phyloP scores from a whole-genome alignment of 2,113 vertebrate genomes.

The Lethenteron reissneri region DNA sequence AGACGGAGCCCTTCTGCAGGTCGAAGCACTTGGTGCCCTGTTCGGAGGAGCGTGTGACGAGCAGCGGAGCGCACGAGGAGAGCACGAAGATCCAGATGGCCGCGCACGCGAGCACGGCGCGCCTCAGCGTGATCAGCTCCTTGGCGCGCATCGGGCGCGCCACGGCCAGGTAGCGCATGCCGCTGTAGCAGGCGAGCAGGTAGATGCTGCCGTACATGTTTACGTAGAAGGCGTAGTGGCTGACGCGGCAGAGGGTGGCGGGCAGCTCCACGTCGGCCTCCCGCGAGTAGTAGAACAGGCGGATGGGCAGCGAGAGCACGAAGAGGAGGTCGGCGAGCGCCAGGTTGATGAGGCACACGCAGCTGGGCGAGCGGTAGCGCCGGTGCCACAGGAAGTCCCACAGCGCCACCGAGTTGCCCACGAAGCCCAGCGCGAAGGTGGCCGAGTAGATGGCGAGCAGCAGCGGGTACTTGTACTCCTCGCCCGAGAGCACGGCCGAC shows the following conservation, averaged over 20 bases:
- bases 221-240: conserved; percentile 29
- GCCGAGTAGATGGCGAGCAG: conserved; percentile 23
- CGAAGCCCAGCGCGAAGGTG: conserved; percentile 23
- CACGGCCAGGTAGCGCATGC: conserved; percentile 28
- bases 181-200: conserved; percentile 27
- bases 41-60: conserved; percentile 1
- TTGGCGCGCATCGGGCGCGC: conserved; percentile 19
- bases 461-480: conserved; percentile 24
- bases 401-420: conserved; percentile 28
- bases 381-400: conserved; percentile 25
- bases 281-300: conserved; percentile 25
- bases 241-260: conserved; percentile 23
- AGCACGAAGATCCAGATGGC: conserved; percentile 25
- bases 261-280: conserved; percentile 26
- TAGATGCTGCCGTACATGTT: conserved; percentile 50
- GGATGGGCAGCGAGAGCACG: conserved; percentile 28
- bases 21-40: conserved; percentile 22
- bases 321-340: conserved; percentile 34
- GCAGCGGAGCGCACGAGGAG: conserved; percentile 13
- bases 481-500: not conserved
- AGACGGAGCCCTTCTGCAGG: conserved; percentile 5
- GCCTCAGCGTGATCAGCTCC: conserved; percentile 14
- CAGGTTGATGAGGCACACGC: conserved; percentile 36
- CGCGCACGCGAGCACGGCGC: conserved; percentile 17
- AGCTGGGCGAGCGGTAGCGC: conserved; percentile 16